Base-by-base conservation (phyloP, 1,140 invertebrate species). In the Ptiloglossa arizonensis region DNA sequence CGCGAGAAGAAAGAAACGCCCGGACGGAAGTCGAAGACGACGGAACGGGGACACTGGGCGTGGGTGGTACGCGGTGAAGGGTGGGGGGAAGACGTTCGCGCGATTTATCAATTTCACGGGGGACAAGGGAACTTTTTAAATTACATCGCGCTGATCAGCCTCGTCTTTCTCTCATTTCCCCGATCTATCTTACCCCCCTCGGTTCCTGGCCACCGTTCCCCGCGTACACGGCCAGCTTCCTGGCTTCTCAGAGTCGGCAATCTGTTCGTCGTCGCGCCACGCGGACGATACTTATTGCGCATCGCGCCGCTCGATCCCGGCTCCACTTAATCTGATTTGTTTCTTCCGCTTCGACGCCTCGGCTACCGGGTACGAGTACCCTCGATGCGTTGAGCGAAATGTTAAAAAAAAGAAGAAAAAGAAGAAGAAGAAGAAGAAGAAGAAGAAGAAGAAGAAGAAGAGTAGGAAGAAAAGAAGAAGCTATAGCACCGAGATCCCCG, bases 81-180 rank as follows among this genome's bases (percentile, higher is more conserved):
- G 6, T 17, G 48, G 48, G 35, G 54, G 32, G 32, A 56, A 69
- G 66, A 69, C 56, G 69, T 59, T 59, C 41, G 52, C 50, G 38
- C 52, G 54, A 71, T 46, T 71, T 89, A 87, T 90, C 87, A 89
- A 90, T 87, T 89, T 89, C 85, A 86, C 78, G 64, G 70, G 50
- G 64, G 74, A 84, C 84, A 82, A 79, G 81, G 70, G 50, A 88
- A 87, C 79, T 88, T 89, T 89, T 90, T 88, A 89, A 90, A 90
- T 88, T 87, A 87, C 87, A 85, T 82, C 77, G 74, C 63, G 72
- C 72, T 85, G 79, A 88, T 88, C 83, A 83, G 73, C 79, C 76
- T 85, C 69, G 71, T 79, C 63, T 67, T 84, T 79, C 71, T 79
- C 76, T 68, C 77, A 79, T 63, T 85, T 69, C 69, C 73, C 59